Conservation (phyloP, 2,113 vertebrate genomes). For the Actenoides lindsayi region DNA sequence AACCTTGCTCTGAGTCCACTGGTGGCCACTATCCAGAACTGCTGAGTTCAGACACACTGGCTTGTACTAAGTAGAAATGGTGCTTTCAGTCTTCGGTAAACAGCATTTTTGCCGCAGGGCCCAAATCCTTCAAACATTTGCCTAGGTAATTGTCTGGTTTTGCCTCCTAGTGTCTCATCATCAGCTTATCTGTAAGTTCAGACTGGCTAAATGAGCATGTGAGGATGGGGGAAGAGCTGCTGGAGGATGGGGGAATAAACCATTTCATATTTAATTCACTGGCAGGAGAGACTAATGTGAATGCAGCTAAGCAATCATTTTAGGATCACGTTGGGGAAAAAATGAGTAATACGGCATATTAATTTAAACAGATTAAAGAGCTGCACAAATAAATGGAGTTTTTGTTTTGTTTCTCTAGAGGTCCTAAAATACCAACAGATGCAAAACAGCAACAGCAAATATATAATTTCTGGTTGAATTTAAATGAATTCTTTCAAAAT, state of each 20-base stretch:
- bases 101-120: slow-evolving; percentile 69
- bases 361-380: slow-evolving; percentile 35
- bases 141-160: slow-evolving; percentile 72
- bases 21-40: slow-evolving; percentile 70
- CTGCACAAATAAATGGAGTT: neutral
- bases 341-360: slow-evolving; percentile 34
- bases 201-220: slow-evolving; percentile 43
- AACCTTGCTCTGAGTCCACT: slow-evolving; percentile 67
- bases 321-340: slow-evolving; percentile 20
- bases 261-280: slow-evolving; percentile 43
- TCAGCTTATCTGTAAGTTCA: slow-evolving; percentile 53
- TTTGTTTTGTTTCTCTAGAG: neutral
- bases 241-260: neutral
- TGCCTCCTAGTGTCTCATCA: slow-evolving; percentile 56
- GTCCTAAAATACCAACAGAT: neutral
- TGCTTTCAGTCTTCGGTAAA: slow-evolving; percentile 69
- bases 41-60: slow-evolving; percentile 41
- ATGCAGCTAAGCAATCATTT: slow-evolving; percentile 12
- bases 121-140: slow-evolving; percentile 70
- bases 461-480: neutral
- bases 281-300: slow-evolving; percentile 41
- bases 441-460: neutral
- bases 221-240: slow-evolving; percentile 41
- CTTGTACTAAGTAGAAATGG: slow-evolving; percentile 45
- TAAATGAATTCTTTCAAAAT: neutral